Conservation (phyloP, 2,888 invertebrate species). For the Megaustenia siamemsis region DNA sequence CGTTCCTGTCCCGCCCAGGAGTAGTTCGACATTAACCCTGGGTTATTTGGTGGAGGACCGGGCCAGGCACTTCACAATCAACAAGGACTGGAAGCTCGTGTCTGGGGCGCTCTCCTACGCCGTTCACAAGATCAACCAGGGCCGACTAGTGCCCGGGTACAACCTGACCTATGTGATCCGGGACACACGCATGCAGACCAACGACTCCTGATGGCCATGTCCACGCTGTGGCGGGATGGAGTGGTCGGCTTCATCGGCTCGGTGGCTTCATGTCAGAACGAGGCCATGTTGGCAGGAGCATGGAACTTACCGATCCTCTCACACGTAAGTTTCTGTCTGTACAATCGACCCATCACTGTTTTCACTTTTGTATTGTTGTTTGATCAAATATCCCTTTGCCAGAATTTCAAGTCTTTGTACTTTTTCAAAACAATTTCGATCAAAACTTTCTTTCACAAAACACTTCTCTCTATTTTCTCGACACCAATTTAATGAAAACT, state of each 20-base stretch:
- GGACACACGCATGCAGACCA: conserved; percentile 94
- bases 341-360: no score
- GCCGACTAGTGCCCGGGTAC: conserved; percentile 84
- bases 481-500: no score
- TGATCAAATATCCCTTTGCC: no score
- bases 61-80: neutral
- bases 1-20: neutral
- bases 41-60: conserved; percentile 52
- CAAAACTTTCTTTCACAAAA: no score
- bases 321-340: conserved; percentile 87
- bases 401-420: no score
- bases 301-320: conserved; percentile 97
- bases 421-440: no score
- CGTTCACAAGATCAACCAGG: conserved; percentile 86
- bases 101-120: conserved; percentile 93
- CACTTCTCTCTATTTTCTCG: no score
- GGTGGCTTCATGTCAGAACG: conserved; percentile 92
- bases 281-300: conserved; percentile 94
- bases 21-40: conserved; percentile 44
- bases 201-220: conserved; percentile 91
- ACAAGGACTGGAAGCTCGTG: conserved; percentile 81
- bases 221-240: conserved; percentile 88
- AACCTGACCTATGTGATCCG: conserved; percentile 89
- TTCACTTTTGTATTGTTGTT: no score
- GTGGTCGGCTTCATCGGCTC: conserved; percentile 94